Evolutionary conservation across 1,140 invertebrate species (phyloP), one percentile per base, ranked within the genome.

Genomic region (Nixonia krombeini): DNA sequence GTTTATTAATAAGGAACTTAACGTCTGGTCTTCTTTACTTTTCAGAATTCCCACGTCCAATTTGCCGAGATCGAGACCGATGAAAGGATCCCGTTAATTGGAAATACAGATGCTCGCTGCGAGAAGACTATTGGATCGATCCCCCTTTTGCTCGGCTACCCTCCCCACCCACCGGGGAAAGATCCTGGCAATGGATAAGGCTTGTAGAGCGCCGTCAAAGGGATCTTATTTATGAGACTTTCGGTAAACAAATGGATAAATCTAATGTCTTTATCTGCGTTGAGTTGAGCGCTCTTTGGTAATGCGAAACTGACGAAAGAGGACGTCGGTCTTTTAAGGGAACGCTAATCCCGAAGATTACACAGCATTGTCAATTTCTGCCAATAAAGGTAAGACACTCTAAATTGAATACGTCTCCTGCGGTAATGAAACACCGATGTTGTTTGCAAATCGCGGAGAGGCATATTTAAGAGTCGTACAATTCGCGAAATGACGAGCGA

Each of bases 221-320:
- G 78, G 72, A 81, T 75, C 81, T 85, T 83, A 85, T 85, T 85
- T 85, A 85, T 84, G 82, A 85, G 83, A 83, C 78, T 83, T 81
- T 85, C 73, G 79, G 82, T 76, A 85, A 84, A 84, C 82, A 85
- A 83, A 84, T 84, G 82, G 82, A 82, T 85, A 83, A 84, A 83
- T 82, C 79, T 84, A 83, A 84, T 84, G 84, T 68, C 64, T 72
- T 57, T 64, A 72, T 67, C 53, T 64, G 56, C 15, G 29, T 42
- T 42, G 15, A 52, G 52, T 65, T 62, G 25, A 72, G 63, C 46
- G 46, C 68, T 50, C 55, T 57, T 64, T 68, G 38, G 58, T 23
- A 45, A 63, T 55, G 49, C 55, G 23, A 31, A 56, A 56, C 55
- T 63, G 53, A 38, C 29, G 40, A 17, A n/a, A 47, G 29, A 47